A percentile compares a stretch with the other conserved stretches of the same genome.
phyloP scores from a whole-genome alignment of 2,888 invertebrate genomes.

The Athalia circularis region DNA sequence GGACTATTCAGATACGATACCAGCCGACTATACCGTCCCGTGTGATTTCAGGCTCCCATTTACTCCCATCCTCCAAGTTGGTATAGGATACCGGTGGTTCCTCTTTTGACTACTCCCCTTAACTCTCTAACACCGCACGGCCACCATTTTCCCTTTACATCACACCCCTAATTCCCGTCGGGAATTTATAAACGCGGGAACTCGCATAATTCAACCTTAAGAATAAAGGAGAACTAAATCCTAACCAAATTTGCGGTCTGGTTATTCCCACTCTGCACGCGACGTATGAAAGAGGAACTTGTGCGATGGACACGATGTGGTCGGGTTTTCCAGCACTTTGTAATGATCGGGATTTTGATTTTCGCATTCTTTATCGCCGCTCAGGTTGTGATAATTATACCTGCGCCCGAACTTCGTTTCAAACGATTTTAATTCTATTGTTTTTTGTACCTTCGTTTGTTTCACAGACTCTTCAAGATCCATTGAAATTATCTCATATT shows the following conservation, averaged over 20 bases:
- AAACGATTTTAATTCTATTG: too few relatives aligned
- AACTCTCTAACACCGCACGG: not conserved
- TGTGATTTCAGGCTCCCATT: not conserved
- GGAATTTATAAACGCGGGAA: not conserved
- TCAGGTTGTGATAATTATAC: too few relatives aligned
- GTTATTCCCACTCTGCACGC: not conserved
- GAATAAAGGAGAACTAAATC: constrained; percentile 31
- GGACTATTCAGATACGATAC: too few relatives aligned
- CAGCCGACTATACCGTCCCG: not conserved
- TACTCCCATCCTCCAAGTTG: not conserved
- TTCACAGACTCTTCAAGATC: too few relatives aligned
- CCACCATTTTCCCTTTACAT: not conserved
- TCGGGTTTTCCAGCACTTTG: too few relatives aligned
- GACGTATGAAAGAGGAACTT: not conserved
- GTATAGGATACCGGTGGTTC: not conserved
- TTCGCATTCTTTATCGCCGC: too few relatives aligned
- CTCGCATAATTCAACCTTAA: constrained; percentile 23
- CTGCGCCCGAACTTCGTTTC: too few relatives aligned
- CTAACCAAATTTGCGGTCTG: constrained; percentile 3
- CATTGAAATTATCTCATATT: too few relatives aligned
- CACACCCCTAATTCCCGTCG: constrained; percentile 12
- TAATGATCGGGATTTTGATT: too few relatives aligned
- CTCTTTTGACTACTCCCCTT: not conserved
- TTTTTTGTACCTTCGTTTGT: too few relatives aligned
- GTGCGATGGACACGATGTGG: not conserved